phyloP scores from a whole-genome alignment of 2,113 vertebrate genomes.

The Myotis lucifugus region DNA sequence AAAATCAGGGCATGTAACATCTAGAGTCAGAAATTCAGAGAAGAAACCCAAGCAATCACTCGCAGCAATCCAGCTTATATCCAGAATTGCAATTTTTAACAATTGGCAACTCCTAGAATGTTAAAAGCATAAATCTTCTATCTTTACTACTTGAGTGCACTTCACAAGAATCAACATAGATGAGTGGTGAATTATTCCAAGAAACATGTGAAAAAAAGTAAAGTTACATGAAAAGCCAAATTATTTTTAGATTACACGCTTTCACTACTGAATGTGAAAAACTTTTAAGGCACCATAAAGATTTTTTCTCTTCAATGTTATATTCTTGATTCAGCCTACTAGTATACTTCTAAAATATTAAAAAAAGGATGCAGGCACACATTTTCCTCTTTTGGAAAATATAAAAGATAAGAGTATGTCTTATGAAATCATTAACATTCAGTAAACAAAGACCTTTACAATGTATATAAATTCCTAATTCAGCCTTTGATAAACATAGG shows the following conservation, averaged over 20 bases:
- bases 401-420: neutral
- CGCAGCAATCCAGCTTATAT: neutral
- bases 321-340: neutral
- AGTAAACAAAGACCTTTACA: neutral
- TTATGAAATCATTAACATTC: neutral
- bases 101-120: neutral
- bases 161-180: neutral
- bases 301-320: neutral
- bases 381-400: neutral
- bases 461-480: neutral
- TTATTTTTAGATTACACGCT: neutral
- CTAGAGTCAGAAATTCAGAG: slow-evolving; percentile 33
- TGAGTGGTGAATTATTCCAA: slow-evolving; percentile 49
- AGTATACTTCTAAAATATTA: neutral
- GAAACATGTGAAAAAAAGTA: neutral
- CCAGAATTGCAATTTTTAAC: slow-evolving; percentile 4
- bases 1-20: neutral
- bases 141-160: neutral
- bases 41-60: neutral
- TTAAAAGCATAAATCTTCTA: neutral
- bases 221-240: neutral
- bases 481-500: slow-evolving; percentile 1
- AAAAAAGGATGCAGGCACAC: neutral
- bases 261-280: neutral
- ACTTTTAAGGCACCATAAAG: neutral